These are phyloP conservation scores for Napeogenes inachia DNA, from an alignment of 2,888 invertebrate species.

Conservation along the genomic window DNA sequence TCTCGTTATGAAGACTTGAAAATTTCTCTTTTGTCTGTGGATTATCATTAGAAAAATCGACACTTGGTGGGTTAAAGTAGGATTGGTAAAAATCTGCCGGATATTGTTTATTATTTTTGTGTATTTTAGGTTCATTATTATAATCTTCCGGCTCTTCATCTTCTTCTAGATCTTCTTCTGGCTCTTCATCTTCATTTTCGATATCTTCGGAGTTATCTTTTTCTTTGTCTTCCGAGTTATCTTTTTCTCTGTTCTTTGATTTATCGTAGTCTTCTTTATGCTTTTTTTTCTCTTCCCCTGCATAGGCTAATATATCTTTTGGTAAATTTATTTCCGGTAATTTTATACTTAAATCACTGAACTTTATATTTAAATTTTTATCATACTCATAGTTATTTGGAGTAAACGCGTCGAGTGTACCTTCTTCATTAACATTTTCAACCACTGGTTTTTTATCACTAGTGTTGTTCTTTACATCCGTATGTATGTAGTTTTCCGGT, in stretches of 20 bases:
- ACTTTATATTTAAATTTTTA: conserved; percentile 62
- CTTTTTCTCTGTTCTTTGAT: conserved; percentile 17
- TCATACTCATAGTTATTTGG: conserved; percentile 51
- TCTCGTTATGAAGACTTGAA: conserved; percentile 35
- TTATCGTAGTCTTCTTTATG: conserved; percentile 42
- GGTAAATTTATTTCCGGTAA: conserved; percentile 71
- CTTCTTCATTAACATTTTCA: conserved; percentile 39
- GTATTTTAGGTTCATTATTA: conserved; percentile 10
- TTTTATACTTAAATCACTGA: conserved; percentile 61
- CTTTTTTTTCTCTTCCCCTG: conserved; percentile 43
- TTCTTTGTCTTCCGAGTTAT: too few species aligned
- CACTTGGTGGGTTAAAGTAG: conserved; percentile 28
- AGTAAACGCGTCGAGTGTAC: conserved; percentile 45
- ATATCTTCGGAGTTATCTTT: conserved; percentile 34
- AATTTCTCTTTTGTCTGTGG: conserved; percentile 33
- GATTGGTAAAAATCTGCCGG: conserved; percentile 33
- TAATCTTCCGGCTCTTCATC: conserved; percentile 32
- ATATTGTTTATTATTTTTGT: conserved; percentile 21
- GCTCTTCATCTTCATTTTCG: conserved; percentile 40
- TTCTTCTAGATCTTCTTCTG: conserved; percentile 43
- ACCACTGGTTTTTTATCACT: conserved; percentile 25
- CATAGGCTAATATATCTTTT: conserved; percentile 62
- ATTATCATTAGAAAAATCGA: conserved; percentile 26
- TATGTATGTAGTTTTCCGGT: conserved; percentile 65
- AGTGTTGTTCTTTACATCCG: conserved; percentile 30